Evolutionary conservation across 2,113 vertebrate species (phyloP), one percentile per base, ranked within the genome.

Genomic region (Catharus minimus): DNA sequence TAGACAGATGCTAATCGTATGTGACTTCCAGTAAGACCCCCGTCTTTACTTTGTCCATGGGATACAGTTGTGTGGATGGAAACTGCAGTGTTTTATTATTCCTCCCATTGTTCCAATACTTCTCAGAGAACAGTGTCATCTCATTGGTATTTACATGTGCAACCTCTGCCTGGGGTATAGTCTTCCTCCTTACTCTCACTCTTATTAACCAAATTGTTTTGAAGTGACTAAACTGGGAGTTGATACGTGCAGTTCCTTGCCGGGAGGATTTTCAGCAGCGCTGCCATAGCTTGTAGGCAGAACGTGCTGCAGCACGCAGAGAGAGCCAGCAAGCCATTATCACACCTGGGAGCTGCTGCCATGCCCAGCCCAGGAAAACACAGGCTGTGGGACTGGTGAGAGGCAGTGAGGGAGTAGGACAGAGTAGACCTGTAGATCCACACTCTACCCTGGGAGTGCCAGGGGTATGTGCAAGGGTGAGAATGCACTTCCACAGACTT

Each of bases 181-280:
- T 53, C 89, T 92, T 93, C 89, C 62, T 95, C 77, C 77, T 57
- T 79, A 21, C 62, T 95, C 92, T 82, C 82, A 28, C 74, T 85
- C 66, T 91, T 75, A 75, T 75, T 52, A 88, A 89, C 77, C 28
- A 57, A 89, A 95, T 96, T 90, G 93, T 95, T 96, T 92, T 49
- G 65, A 82, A 65, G 89, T 94, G 93, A 93, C 93, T 96, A 94
- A 94, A 83, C 15, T 20, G 52, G 83, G 86, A 36, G 9, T 21
- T 43, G 72, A 93, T 80, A 80, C 3, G 3, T 67, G 56, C 73
- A 50, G 89, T 88, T 92, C 89, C 84, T 84, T 68, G 93, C 91
- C 78, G 77, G 86, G 66, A 92, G 77, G 58, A 55, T 87, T 75
- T 72, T 53, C 87, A 76, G 58, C 80, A 46, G 60, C 1, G 1